Evolutionary conservation across 2,113 vertebrate genomes (phyloP).

Genomic region (Gymnogyps californianus): DNA sequence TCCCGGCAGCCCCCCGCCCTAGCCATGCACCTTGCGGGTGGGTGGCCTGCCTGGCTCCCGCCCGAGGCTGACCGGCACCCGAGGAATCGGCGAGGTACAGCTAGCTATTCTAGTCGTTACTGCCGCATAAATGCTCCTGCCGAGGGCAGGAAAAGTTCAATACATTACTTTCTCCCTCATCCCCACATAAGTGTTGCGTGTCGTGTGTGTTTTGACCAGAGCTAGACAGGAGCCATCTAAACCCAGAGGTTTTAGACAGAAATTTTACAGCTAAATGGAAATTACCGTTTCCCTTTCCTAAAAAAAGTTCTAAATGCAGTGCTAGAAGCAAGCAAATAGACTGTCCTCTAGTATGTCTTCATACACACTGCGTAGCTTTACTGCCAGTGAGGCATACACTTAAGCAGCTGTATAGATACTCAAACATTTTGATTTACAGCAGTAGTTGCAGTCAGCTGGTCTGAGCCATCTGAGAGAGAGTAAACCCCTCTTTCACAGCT

Average conservation of each 20-base stretch:
- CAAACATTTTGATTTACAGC: accelerated
- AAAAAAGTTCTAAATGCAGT: neutral
- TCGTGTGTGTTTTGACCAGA: accelerated
- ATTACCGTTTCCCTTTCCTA: accelerated
- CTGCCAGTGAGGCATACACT: accelerated
- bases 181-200: accelerated
- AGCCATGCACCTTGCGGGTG: neutral
- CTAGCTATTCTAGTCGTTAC: accelerated
- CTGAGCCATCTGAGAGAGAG: neutral
- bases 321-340: neutral
- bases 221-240: no score
- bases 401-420: accelerated
- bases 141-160: accelerated
- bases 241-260: no score
- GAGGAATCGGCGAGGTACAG: accelerated
- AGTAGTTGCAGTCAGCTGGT: no score
- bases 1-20: neutral
- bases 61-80: neutral
- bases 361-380: accelerated
- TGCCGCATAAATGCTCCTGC: neutral
- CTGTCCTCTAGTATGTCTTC: accelerated
- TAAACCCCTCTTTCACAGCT: no score
- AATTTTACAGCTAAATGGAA: accelerated
- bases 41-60: no score
- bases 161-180: accelerated